Conservation (phyloP, 2,888 invertebrate genomes). For the Caenorhabditis sp. region DNA sequence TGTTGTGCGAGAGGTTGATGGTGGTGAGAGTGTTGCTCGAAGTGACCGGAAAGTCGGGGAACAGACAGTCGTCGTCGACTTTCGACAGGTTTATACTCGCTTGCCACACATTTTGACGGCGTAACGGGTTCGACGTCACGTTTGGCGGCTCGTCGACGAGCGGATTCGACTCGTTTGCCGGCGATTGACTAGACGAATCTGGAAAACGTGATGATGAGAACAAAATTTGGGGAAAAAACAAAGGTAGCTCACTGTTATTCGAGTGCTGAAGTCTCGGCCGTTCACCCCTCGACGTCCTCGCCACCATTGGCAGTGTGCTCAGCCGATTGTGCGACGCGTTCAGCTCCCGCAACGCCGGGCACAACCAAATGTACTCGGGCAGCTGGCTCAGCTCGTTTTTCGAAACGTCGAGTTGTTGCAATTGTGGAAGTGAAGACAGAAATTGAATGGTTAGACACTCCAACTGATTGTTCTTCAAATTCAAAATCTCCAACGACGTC, state of each 20-base stretch:
- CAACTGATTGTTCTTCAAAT: constrained; percentile 90
- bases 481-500: constrained; percentile 84
- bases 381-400: constrained; percentile 91
- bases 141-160: constrained; percentile 47
- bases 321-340: constrained; percentile 61
- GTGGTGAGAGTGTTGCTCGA: constrained; percentile 83
- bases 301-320: constrained; percentile 62
- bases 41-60: constrained; percentile 64
- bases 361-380: constrained; percentile 89
- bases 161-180: constrained; percentile 24
- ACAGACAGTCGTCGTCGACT: constrained; percentile 80
- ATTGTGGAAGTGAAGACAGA: constrained; percentile 63
- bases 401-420: constrained; percentile 86
- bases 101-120: constrained; percentile 64
- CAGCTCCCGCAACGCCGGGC: constrained; percentile 85
- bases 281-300: constrained; percentile 39
- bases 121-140: constrained; percentile 50
- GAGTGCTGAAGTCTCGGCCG: constrained; percentile 26
- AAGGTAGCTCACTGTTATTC: constrained; percentile 13
- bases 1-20: constrained; percentile 89
- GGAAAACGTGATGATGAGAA: constrained; percentile 10
- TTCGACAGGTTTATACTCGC: constrained; percentile 62
- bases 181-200: constrained; percentile 31
- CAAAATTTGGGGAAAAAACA: background rate
- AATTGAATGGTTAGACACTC: constrained; percentile 83